These are phyloP conservation scores for Nothocercus nigrocapillus DNA, from an alignment of 2,113 vertebrate genomes.

Conservation along the genomic window DNA sequence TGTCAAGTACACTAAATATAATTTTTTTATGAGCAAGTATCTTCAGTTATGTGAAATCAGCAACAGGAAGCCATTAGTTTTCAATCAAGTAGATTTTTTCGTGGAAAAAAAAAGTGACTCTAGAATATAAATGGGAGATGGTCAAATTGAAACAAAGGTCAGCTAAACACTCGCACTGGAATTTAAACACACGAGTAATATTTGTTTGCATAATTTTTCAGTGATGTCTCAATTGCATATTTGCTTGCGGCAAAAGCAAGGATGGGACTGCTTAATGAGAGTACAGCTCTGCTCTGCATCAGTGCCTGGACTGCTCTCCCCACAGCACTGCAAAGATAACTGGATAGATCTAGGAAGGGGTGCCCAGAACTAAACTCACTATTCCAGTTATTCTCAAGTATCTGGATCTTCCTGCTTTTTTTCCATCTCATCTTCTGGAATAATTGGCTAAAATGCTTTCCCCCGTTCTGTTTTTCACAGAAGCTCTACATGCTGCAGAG, in stretches of 20 bases:
- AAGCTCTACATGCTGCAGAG: neutral
- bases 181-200: conserved; percentile 40
- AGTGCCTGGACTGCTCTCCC: neutral
- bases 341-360: neutral
- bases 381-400: conserved; percentile 9
- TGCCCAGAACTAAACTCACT: conserved; percentile 32
- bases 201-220: conserved; percentile 63
- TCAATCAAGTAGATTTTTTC: neutral
- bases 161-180: conserved; percentile 49
- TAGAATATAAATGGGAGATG: conserved; percentile 39
- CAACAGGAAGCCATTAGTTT: neutral
- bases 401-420: neutral
- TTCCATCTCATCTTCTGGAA: neutral
- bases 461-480: neutral
- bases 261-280: conserved; percentile 19
- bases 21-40: conserved; percentile 2
- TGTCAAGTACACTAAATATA: neutral
- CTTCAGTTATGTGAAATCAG: neutral
- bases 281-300: conserved; percentile 14
- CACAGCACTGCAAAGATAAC: conserved; percentile 17
- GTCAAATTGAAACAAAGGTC: conserved; percentile 22
- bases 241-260: neutral
- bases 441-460: neutral
- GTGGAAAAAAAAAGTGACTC: conserved; percentile 31
- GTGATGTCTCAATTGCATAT: conserved; percentile 15